Percentiles rank a stretch among this genome's conserved stretches.
Evolutionary conservation across 2,888 invertebrate genomes (phyloP).

Genomic region (Yponomeuta evonymella): DNA sequence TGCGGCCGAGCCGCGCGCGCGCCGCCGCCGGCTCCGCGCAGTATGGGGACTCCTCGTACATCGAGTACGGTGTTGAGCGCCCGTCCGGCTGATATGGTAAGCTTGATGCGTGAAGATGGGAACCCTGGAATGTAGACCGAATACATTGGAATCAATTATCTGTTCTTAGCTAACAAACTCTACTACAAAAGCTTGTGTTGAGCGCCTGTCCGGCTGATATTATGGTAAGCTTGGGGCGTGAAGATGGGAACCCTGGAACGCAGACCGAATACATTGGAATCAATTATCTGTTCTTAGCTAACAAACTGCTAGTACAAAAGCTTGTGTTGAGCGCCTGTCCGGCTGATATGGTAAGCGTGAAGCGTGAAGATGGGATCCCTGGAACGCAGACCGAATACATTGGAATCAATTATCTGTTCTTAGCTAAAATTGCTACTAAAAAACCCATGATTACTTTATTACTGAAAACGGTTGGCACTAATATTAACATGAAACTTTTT

Average conservation of each 20-base stretch:
- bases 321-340: slow-evolving; percentile 51
- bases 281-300: background rate
- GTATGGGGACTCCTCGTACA: slow-evolving; percentile 43
- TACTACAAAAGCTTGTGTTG: slow-evolving; percentile 28
- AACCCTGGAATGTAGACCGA: slow-evolving; percentile 40
- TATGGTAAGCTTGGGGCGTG: slow-evolving; percentile 43
- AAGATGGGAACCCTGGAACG: slow-evolving; percentile 49
- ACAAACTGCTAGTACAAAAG: too few species aligned
- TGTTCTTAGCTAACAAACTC: background rate
- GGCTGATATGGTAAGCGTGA: slow-evolving; percentile 46
- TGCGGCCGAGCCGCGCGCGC: slow-evolving; percentile 31
- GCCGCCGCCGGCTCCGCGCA: slow-evolving; percentile 27
- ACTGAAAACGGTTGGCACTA: too few species aligned
- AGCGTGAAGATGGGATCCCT: slow-evolving; percentile 45
- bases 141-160: background rate
- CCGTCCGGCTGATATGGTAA: slow-evolving; percentile 49
- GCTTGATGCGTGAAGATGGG: slow-evolving; percentile 45
- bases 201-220: slow-evolving; percentile 49
- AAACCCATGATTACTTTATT: too few species aligned
- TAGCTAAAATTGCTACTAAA: too few species aligned
- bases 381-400: slow-evolving; percentile 29
- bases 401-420: background rate
- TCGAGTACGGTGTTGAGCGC: slow-evolving; percentile 53
- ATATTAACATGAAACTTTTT: too few species aligned
- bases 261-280: background rate